These are phyloP conservation scores for Philereme vetulata DNA, from an alignment of 2,888 invertebrate genomes.

Conservation along the genomic window DNA sequence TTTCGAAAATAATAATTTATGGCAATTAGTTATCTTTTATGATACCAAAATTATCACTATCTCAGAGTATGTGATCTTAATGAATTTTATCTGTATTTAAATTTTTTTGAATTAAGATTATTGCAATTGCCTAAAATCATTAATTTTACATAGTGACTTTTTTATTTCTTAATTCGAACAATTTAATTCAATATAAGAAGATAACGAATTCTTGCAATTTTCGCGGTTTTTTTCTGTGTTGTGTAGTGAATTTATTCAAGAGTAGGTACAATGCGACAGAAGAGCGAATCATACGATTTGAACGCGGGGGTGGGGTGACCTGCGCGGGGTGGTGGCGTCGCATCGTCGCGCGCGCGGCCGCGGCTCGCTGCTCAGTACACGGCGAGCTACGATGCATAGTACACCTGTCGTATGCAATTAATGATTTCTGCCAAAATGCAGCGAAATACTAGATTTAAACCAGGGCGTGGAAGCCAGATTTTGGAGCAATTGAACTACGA, in stretches of 20 bases:
- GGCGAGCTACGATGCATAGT: background rate
- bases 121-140: background rate
- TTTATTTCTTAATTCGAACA: background rate
- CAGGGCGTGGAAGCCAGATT: background rate
- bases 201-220: no score
- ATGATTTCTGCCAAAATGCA: background rate
- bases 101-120: no score
- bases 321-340: background rate
- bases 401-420: background rate
- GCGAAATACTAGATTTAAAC: background rate
- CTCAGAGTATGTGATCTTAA: no score
- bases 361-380: background rate
- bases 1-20: background rate
- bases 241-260: background rate
- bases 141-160: background rate
- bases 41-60: background rate
- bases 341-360: background rate
- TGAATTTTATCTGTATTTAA: no score
- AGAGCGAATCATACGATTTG: no score
- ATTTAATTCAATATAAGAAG: background rate
- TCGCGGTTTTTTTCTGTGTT: background rate
- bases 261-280: no score
- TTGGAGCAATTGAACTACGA: background rate
- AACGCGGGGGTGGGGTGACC: no score
- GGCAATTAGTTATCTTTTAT: background rate